phyloP scores from a whole-genome alignment of 2,113 vertebrate species.

The Hiodon tergisus region DNA sequence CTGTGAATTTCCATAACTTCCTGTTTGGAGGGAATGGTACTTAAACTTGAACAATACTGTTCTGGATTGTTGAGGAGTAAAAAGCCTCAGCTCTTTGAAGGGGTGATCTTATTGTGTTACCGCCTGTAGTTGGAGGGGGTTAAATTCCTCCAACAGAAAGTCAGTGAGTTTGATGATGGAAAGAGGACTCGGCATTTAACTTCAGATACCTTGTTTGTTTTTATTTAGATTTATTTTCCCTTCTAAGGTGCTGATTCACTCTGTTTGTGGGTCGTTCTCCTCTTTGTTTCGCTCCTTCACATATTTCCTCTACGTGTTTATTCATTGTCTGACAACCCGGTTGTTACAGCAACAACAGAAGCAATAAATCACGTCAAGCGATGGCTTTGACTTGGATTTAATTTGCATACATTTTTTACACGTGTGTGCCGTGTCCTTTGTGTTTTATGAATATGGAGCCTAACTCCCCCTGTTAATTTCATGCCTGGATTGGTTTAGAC shows the following conservation, averaged over 20 bases:
- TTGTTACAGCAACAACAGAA: too few species aligned
- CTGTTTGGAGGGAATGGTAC: too few species aligned
- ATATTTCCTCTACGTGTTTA: too few species aligned
- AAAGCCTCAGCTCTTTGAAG: slow-evolving; percentile 1
- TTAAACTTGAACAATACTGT: too few species aligned
- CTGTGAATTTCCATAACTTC: too few species aligned
- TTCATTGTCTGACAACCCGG: background rate
- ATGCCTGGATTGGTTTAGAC: too few species aligned
- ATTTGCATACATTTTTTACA: too few species aligned
- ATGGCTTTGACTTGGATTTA: background rate
- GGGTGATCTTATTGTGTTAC: background rate
- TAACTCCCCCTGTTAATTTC: too few species aligned
- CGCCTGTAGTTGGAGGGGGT: background rate
- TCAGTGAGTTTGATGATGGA: background rate
- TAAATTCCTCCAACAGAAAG: background rate
- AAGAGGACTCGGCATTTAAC: slow-evolving; percentile 5
- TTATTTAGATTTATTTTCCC: slow-evolving; percentile 7
- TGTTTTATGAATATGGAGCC: background rate
- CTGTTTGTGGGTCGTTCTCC: background rate
- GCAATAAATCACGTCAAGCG: background rate
- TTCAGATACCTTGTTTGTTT: slow-evolving; percentile 21
- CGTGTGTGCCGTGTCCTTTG: background rate
- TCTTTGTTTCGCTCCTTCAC: background rate
- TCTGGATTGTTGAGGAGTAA: too few species aligned
- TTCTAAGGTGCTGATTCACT: background rate